Evolutionary conservation across 2,113 vertebrate species (phyloP).

Genomic region (Oxyura jamaicensis): DNA sequence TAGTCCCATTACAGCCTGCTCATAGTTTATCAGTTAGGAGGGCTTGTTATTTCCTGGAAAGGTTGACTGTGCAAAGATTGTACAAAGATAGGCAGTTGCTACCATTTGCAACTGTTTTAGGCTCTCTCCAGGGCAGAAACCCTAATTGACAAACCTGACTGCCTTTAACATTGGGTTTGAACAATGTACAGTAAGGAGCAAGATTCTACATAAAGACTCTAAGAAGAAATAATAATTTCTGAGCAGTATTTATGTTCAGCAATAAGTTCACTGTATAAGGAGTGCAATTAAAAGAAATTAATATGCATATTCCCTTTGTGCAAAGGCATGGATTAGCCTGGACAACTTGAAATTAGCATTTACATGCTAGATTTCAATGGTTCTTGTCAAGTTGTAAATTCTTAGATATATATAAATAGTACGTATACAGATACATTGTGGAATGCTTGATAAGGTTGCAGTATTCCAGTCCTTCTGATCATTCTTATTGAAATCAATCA

Average conservation of each 20-base stretch:
- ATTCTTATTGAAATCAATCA: neutral
- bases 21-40: neutral
- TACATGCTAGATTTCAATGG: neutral
- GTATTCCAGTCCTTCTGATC: neutral
- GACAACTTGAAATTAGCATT: neutral
- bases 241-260: neutral
- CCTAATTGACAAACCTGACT: neutral
- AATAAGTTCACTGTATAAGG: neutral
- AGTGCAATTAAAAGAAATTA: neutral
- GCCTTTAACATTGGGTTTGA: neutral
- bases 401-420: neutral
- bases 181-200: neutral
- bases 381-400: neutral
- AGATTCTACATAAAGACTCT: neutral
- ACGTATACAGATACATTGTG: rapidly evolving
- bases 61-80: neutral
- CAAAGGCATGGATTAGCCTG: neutral
- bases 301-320: rapidly evolving
- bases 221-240: neutral
- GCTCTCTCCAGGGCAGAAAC: neutral
- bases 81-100: neutral
- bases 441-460: neutral
- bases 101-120: neutral
- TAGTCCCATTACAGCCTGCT: neutral
- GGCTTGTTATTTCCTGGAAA: neutral